Evolutionary conservation across 2,113 vertebrate species (phyloP), one percentile per base, ranked within the genome.

Genomic region (Siphamia tubifer): DNA sequence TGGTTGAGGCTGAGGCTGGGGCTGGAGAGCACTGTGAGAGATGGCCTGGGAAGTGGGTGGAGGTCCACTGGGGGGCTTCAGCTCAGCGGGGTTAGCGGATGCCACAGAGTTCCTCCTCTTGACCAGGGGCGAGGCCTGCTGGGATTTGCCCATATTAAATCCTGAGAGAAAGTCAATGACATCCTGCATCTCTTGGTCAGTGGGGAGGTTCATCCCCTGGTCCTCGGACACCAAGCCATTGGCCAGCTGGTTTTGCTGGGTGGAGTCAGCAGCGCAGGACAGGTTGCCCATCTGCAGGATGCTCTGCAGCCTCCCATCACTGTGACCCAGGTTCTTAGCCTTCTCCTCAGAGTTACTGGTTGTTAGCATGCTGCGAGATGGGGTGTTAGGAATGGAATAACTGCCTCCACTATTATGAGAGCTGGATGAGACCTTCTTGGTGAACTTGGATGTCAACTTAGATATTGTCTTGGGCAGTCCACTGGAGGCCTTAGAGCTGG

Each of bases 101-200:
- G 95, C 94, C 68, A 95, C 90, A 3, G 96, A 98, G 87, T 97
- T 97, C 79, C 94, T 96, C 81, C 97, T 94, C 81, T 96, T 98
- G 66, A 95, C 92, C 90, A 95, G 68, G 0, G 97, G 97, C 2
- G 97, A 98, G 4, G 96, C 94, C 90, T 98, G 96, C 89, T 99
- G 98, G 28, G 96, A 98, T 86, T 98, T 99, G 62, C 96, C 95
- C 96, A 98, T 97, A 87, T 97, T 98, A 89, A 99, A 99, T 51
- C 98, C 97, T 13, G 98, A 99, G 64, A 99, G 94, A 87, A 99
- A 99, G 87, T 99, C 98, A 2, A 99, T 99, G 67, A 99, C 97
- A 39, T 99, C 98, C 84, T 99, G 98, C 98, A 99, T 99, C 90
- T 99, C 98, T 85, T 98, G 97, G 89, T 99, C 98, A 0, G 95